phyloP scores from a whole-genome alignment of 2,113 vertebrate species.

The Gobiocypris rarus region DNA sequence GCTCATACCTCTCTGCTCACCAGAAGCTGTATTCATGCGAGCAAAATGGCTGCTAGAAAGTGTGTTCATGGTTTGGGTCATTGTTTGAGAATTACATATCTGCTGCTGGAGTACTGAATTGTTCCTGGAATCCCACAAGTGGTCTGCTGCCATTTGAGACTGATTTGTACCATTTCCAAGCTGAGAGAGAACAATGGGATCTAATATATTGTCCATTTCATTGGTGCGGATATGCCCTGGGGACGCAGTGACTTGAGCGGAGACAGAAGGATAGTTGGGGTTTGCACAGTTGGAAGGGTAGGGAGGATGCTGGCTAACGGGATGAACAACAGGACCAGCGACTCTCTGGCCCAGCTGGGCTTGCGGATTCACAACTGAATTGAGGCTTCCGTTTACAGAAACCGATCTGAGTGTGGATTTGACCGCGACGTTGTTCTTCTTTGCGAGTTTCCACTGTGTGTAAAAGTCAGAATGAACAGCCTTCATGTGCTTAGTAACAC shows the following conservation, averaged over 20 bases:
- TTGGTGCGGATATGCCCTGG: conserved; percentile 76
- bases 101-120: conserved; percentile 39
- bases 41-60: conserved; percentile 45
- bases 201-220: conserved; percentile 79
- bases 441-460: conserved; percentile 84
- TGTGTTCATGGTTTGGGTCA: conserved; percentile 56
- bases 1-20: conserved; percentile 30
- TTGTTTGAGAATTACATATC: conserved; percentile 57
- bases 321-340: conserved; percentile 67
- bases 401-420: conserved; percentile 65
- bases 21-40: conserved; percentile 36
- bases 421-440: conserved; percentile 79
- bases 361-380: conserved; percentile 70
- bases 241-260: conserved; percentile 71
- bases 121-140: conserved; percentile 61
- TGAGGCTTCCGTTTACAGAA: conserved; percentile 71
- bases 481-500: conserved; percentile 96
- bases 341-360: conserved; percentile 61
- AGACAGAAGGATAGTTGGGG: conserved; percentile 64
- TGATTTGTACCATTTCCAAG: conserved; percentile 68
- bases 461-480: conserved; percentile 90
- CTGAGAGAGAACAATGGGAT: conserved; percentile 80
- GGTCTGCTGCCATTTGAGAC: conserved; percentile 43
- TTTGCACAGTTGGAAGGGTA: conserved; percentile 51
- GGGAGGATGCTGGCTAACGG: conserved; percentile 55